Conservation (phyloP, 1,140 invertebrate species). For the Nasonia longicornis region DNA sequence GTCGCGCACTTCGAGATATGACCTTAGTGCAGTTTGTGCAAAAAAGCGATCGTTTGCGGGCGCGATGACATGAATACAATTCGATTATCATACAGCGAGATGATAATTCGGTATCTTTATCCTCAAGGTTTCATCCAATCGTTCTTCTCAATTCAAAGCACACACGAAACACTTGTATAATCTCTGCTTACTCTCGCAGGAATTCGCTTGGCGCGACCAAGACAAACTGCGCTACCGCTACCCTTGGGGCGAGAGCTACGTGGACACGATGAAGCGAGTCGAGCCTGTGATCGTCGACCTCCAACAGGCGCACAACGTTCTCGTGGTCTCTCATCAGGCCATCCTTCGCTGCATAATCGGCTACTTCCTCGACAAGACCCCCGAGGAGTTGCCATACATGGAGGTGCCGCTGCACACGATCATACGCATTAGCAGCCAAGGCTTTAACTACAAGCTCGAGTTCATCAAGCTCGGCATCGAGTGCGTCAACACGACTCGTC, state of each 20-base stretch:
- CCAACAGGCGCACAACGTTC: constrained; percentile 86
- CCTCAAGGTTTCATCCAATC: no score
- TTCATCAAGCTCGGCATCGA: constrained; percentile 84
- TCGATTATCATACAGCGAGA: no score
- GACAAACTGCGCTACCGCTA: constrained; percentile 94
- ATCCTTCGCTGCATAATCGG: constrained; percentile 91
- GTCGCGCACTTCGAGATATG: no score
- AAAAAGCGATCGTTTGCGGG: no score
- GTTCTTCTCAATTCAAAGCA: neutral
- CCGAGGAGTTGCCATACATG: constrained; percentile 90
- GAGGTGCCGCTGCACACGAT: constrained; percentile 93
- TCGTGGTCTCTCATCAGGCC: constrained; percentile 92
- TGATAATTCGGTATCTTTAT: no score
- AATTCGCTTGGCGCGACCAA: constrained; percentile 90
- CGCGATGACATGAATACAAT: no score
- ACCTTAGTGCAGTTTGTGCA: no score
- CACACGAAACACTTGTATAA: neutral
- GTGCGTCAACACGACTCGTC: constrained; percentile 86
- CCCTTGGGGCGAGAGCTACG: constrained; percentile 91
- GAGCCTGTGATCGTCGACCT: constrained; percentile 84
- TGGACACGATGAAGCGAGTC: constrained; percentile 87
- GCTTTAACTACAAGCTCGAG: constrained; percentile 87
- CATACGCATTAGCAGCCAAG: constrained; percentile 84
- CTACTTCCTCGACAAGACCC: constrained; percentile 88
- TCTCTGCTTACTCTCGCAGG: constrained; percentile 59